Evolutionary conservation across 2,113 vertebrate species (phyloP).

Genomic region (Notechis scutatus): DNA sequence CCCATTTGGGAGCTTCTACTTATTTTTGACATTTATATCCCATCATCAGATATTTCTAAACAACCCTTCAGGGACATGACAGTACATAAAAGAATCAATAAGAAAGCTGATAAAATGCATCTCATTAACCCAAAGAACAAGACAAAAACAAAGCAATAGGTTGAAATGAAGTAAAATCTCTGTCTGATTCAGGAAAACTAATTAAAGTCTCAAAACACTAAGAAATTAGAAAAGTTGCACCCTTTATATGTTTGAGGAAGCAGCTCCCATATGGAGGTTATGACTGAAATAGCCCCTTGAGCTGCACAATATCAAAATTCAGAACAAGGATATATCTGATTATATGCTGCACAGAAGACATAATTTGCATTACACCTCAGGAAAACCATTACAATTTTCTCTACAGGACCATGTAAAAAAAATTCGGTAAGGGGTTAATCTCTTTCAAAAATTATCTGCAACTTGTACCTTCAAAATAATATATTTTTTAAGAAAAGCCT

Average conservation of each 20-base stretch:
- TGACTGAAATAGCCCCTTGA: neutral
- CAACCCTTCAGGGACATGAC: neutral
- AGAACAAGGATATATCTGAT: neutral
- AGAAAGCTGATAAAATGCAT: neutral
- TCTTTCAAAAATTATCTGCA: neutral
- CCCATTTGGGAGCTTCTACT: neutral
- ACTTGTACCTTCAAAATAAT: neutral
- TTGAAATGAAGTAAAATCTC: neutral
- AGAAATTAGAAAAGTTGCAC: neutral
- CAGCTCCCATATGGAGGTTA: neutral
- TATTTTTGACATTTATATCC: neutral
- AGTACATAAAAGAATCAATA: neutral
- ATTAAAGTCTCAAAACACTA: neutral
- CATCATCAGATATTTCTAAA: neutral
- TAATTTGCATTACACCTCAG: neutral
- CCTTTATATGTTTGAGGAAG: neutral
- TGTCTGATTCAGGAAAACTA: neutral
- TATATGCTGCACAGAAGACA: neutral
- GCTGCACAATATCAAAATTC: neutral
- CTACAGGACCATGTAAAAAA: neutral
- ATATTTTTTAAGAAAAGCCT: neutral
- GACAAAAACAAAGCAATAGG: neutral
- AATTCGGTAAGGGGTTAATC: neutral
- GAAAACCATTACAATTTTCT: neutral
- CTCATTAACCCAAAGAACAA: neutral